Evolutionary conservation across 35 echinoderm and acorn worm genomes (phyloP), one percentile per base, ranked within the genome.

Genomic region (Patiria miniata): DNA sequence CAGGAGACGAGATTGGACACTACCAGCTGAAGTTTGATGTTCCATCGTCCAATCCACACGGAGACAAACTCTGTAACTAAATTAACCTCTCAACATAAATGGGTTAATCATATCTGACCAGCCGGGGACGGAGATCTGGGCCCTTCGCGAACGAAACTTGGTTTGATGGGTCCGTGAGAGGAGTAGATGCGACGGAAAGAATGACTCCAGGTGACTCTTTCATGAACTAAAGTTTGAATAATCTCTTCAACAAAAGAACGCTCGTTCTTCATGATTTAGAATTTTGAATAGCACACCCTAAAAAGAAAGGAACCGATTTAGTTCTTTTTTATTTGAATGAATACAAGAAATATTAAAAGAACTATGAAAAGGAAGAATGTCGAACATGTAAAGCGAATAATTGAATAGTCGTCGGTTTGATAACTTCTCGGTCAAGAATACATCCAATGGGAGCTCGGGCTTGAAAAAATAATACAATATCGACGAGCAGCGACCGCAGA

Each of bases 51-150:
- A 73, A 73, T 73, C 23, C 7, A 73, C 2, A 73, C 65, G 29
- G 8, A 32, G 65, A 30, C 14, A 73, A 36, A 73, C 2, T 32
- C 8, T 36, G 34, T 73, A 73, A 73, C 23, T 73, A 73, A 73
- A 73, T 73, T 73, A 73, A 73, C 65, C 65, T 73, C 34, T 73
- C 34, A 73, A 36, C 0, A 23, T 32, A 73, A 73, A 32, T 36
- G 65, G 65, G 65, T 73, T 73, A 73, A 73, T 73, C 7, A 10
- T 73, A 30, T 73, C n/a, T 73, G 65, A 28, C 34, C 65, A 47
- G 42, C 12, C 42, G 4, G 42, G 42, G 4, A 6, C 42, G 42
- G 12, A 4, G 42, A 47, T 47, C 12, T 47, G 42, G 42, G 42
- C 42, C 42, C 12, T 47, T 12, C 42, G 42, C 12, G 42, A 47